phyloP scores from a whole-genome alignment of 2,797 vertebrate genomes.

The Lepus townsendii region DNA sequence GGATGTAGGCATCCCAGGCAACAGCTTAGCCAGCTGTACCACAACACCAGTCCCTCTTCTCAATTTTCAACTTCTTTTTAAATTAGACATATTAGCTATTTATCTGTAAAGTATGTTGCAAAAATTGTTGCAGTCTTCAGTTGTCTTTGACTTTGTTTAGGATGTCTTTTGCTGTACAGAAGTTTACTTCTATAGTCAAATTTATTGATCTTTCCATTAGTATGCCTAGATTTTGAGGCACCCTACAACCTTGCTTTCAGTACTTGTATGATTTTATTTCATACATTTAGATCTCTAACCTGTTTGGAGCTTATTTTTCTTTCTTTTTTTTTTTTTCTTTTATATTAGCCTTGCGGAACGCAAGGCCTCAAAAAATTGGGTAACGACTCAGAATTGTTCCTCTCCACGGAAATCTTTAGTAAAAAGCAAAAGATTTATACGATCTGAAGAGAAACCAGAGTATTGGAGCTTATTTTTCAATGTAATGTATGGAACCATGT shows the following conservation, averaged over 20 bases:
- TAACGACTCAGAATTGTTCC: too few relatives aligned
- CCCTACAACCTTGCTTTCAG: not conserved
- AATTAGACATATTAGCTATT: conserved; percentile 10
- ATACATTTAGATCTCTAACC: not conserved
- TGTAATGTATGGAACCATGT: not conserved
- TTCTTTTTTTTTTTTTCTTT: too few relatives aligned
- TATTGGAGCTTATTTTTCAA: not conserved
- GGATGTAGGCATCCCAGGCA: too few relatives aligned
- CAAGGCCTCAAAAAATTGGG: too few relatives aligned
- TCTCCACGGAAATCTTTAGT: too few relatives aligned
- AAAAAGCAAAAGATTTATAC: too few relatives aligned
- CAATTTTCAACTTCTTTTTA: too few relatives aligned
- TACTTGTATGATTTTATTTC: not conserved
- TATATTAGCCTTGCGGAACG: too few relatives aligned
- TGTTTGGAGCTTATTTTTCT: conserved; percentile 22
- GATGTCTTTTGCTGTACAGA: not conserved
- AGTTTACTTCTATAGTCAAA: not conserved
- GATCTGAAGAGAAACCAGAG: too few relatives aligned
- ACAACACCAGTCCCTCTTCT: too few relatives aligned
- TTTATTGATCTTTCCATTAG: conserved; percentile 33
- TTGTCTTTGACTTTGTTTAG: not conserved
- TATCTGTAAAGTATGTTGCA: conserved; percentile 19
- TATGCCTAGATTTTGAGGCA: conserved; percentile 19
- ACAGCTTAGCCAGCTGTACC: too few relatives aligned
- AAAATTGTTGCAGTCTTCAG: conserved; percentile 35